Percentiles rank a stretch among this genome's conserved stretches.
Evolutionary conservation across 2,113 vertebrate species (phyloP).

Genomic region (Climacteris rufus): DNA sequence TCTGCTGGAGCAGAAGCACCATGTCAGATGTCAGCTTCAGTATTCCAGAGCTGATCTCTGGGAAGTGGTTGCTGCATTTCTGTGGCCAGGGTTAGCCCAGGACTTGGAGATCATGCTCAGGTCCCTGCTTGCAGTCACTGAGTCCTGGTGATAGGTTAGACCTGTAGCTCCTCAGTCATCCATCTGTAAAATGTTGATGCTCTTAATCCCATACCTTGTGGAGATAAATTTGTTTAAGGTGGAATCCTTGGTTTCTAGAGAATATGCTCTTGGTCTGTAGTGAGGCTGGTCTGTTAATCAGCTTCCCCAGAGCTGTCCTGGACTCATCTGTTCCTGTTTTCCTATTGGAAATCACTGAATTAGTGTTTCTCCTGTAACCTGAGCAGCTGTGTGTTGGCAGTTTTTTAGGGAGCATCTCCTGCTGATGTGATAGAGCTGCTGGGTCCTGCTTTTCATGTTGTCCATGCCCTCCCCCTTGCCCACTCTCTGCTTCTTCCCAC

Average conservation of each 20-base stretch:
- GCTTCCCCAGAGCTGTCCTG: not conserved
- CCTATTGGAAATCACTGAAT: not conserved
- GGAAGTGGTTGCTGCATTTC: not conserved
- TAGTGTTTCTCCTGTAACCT: not conserved
- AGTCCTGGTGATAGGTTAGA: not conserved
- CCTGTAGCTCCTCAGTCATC: not conserved
- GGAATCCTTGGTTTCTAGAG: not conserved
- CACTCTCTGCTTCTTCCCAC: not conserved
- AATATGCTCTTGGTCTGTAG: not conserved
- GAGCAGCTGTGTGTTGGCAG: not conserved
- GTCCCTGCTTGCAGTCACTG: not conserved
- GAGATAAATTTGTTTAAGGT: not conserved
- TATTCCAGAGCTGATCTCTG: not conserved
- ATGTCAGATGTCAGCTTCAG: not conserved
- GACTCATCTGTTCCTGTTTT: not conserved
- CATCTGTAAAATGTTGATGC: not conserved
- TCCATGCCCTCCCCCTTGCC: not conserved
- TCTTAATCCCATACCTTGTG: not conserved
- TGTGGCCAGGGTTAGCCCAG: not conserved
- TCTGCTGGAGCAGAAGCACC: not conserved
- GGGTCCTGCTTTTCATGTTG: not conserved
- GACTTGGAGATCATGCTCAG: not conserved
- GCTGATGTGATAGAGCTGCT: not conserved
- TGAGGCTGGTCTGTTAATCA: not conserved
- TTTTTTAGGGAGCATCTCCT: not conserved